Percentiles rank a stretch among this genome's conserved stretches.
Conservation (phyloP, 2,888 invertebrate species). For the Dyspetes luteomarginatus region DNA sequence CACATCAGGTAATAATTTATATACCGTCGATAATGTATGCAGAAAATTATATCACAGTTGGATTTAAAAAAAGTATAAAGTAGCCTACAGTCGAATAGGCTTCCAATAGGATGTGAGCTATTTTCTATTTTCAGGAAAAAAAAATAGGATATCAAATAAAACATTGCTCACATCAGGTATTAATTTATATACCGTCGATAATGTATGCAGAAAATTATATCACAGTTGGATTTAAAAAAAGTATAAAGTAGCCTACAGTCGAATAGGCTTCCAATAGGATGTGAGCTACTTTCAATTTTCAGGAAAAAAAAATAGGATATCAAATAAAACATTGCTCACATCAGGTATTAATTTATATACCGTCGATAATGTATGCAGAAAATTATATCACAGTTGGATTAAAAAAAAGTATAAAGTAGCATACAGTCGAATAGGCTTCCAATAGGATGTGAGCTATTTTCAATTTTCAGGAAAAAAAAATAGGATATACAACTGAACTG, state of each 20-base stretch:
- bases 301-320: too few species aligned
- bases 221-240: neutral
- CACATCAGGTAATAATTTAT: neutral
- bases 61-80: neutral
- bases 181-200: neutral
- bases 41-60: neutral
- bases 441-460: too few species aligned
- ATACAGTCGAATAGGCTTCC: too few species aligned
- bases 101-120: too few species aligned
- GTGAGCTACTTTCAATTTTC: too few species aligned
- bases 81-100: too few species aligned
- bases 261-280: too few species aligned
- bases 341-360: neutral
- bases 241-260: too few species aligned
- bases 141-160: constrained; percentile 28
- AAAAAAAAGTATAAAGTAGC: too few species aligned
- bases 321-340: constrained; percentile 5
- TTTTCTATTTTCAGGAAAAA: too few species aligned
- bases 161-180: neutral
- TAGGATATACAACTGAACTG: too few species aligned
- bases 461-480: too few species aligned
- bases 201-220: neutral
- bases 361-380: neutral
- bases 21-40: neutral
- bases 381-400: neutral